Evolutionary conservation across 2,888 invertebrate genomes (phyloP).

Genomic region (Autographa gamma): DNA sequence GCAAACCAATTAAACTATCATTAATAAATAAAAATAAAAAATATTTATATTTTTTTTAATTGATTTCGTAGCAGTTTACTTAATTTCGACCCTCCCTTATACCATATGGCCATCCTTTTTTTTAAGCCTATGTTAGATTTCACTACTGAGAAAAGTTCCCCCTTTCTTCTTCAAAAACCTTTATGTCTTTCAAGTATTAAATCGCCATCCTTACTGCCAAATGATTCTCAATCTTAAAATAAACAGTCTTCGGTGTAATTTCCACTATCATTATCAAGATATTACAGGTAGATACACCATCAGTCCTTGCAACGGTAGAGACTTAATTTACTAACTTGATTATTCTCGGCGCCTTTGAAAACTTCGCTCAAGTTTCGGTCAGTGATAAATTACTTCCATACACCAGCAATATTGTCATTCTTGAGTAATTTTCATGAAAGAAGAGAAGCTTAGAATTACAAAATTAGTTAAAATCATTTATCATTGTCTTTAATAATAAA

Average conservation of each 20-base stretch:
- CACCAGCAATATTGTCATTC: constrained; percentile 49
- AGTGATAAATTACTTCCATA: constrained; percentile 59
- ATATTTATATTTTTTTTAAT: too few relatives aligned
- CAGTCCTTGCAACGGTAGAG: constrained; percentile 31
- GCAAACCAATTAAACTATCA: too few relatives aligned
- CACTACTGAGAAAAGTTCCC: too few relatives aligned
- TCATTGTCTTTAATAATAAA: not conserved
- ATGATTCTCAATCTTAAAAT: too few relatives aligned
- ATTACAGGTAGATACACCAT: constrained; percentile 25
- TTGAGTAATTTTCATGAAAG: constrained; percentile 46
- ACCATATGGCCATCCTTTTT: too few relatives aligned
- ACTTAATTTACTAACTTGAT: constrained; percentile 65
- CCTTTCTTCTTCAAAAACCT: too few relatives aligned
- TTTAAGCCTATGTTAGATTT: too few relatives aligned
- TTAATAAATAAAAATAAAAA: too few relatives aligned
- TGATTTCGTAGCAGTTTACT: too few relatives aligned
- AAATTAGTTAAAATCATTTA: not conserved
- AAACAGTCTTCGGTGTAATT: not conserved
- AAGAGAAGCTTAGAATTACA: constrained; percentile 31
- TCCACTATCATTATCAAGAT: not conserved
- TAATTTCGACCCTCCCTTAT: too few relatives aligned
- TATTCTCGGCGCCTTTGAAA: constrained; percentile 43
- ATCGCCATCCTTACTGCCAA: too few relatives aligned
- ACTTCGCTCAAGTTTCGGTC: constrained; percentile 48
- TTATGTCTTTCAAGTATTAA: too few relatives aligned